Evolutionary conservation across 1,140 invertebrate genomes (phyloP), one percentile per base, ranked within the genome.

Genomic region (Tetragonula clypearis): DNA sequence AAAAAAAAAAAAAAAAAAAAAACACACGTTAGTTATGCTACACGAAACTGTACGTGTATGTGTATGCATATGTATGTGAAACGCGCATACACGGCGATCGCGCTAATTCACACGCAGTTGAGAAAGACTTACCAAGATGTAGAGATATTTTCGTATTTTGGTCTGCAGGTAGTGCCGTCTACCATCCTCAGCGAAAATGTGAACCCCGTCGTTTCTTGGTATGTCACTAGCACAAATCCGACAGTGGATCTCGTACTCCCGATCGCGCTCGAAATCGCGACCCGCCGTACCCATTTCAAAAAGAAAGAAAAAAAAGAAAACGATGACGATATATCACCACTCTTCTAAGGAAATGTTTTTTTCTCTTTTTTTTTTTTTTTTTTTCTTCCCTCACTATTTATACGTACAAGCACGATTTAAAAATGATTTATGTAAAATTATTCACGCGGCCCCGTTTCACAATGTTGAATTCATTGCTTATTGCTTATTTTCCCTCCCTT

Each of bases 131-230:
- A 96, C 96, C 93, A 94, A 92, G 80, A 96, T 95, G 87, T 95
- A 94, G 71, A 96, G 92, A 93, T 96, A 96, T 93, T 95, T 96
- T 86, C 93, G 94, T 88, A 96, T 96, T 93, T 96, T 95, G 55
- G 93, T 93, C 89, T 95, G 95, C 80, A 96, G 90, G 90, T 95
- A 94, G 90, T 94, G 93, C 87, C 92, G 93, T 91, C 94, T 95
- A 71, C 95, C 95, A 89, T 96, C 95, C 72, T 96, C 95, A 74
- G 94, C 93, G 87, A 96, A 96, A 86, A 96, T 95, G 88, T 95
- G 90, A 82, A 95, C 92, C 77, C 93, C 94, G 79, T 93, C 91
- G 81, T 93, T 88, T 53, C 77, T 86, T 65, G 82, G 92, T 87
- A 94, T 85, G 86, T 95, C 93, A 83, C 84, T 89, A 82, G 95